A percentile compares a stretch with the other conserved stretches of the same genome.
phyloP scores from a whole-genome alignment of 2,113 vertebrate genomes.

The Tachycineta bicolor region DNA sequence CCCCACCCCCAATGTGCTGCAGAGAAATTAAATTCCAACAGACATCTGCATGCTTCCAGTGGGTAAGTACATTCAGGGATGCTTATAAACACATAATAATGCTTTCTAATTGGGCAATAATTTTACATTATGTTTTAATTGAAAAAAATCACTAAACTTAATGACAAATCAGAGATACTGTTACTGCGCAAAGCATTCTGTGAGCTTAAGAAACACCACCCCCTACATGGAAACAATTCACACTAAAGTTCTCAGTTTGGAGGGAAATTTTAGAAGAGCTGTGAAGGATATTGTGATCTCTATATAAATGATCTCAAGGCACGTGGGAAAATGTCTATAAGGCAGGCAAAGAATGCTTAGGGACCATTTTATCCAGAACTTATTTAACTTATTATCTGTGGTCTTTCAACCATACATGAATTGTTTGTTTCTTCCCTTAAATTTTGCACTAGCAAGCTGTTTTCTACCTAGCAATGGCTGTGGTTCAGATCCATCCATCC shows the following conservation, averaged over 20 bases:
- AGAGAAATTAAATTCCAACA: slow-evolving; percentile 55
- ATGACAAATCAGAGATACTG: not conserved
- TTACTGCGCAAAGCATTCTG: not conserved
- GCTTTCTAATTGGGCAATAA: slow-evolving; percentile 12
- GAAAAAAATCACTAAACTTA: not conserved
- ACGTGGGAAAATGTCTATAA: not conserved
- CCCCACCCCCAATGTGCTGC: not conserved
- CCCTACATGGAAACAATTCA: not conserved
- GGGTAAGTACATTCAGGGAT: not conserved
- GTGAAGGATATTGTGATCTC: not conserved
- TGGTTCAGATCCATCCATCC: not conserved
- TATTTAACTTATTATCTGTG: not conserved
- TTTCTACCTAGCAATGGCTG: not conserved
- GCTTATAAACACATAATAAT: slow-evolving; percentile 16
- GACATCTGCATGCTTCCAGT: slow-evolving; percentile 35
- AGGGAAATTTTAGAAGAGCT: not conserved
- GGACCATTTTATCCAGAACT: not conserved
- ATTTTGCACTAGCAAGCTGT: not conserved
- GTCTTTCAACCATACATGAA: not conserved
- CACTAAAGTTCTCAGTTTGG: not conserved
- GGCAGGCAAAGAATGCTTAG: not conserved
- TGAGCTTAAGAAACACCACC: not conserved
- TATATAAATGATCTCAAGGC: not conserved
- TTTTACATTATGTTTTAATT: slow-evolving; percentile 15
- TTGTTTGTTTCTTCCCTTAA: slow-evolving; percentile 2